Conservation (phyloP, 2,113 vertebrate species). For the Erythrolamprus reginae region DNA sequence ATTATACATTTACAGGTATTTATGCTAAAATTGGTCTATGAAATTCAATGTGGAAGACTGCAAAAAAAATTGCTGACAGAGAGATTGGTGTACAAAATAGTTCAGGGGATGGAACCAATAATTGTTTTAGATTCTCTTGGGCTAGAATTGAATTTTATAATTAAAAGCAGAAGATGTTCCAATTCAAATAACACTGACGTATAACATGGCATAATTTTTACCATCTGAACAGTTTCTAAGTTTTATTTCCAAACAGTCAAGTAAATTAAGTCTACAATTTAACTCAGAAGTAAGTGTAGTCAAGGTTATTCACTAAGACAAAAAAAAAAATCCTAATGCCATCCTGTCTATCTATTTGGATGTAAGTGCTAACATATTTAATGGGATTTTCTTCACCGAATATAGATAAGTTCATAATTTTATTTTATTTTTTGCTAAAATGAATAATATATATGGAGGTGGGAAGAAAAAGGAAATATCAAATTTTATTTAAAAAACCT, state of each 20-base stretch:
- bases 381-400: conserved; percentile 20
- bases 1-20: neutral
- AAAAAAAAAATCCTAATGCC: conserved; percentile 52
- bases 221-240: conserved; percentile 38
- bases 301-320: conserved; percentile 43
- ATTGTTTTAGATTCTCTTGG: neutral
- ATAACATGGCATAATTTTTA: conserved; percentile 53
- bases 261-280: conserved; percentile 29
- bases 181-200: conserved; percentile 34
- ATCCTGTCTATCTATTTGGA: conserved; percentile 14
- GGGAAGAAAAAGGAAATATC: conserved; percentile 40
- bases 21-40: neutral
- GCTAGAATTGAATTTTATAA: neutral
- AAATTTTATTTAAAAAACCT: conserved; percentile 54
- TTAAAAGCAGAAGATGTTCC: conserved; percentile 54
- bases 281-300: neutral
- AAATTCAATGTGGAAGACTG: neutral
- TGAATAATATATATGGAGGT: conserved; percentile 32
- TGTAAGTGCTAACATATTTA: conserved; percentile 22
- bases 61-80: neutral
- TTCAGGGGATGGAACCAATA: neutral
- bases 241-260: conserved; percentile 53
- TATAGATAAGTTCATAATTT: conserved; percentile 29
- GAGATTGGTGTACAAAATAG: neutral
- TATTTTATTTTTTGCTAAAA: conserved; percentile 53